A percentile compares a stretch with the other conserved stretches of the same genome.
Evolutionary conservation across 2,113 vertebrate species (phyloP).

Genomic region (Poeciliopsis turrubarensis): DNA sequence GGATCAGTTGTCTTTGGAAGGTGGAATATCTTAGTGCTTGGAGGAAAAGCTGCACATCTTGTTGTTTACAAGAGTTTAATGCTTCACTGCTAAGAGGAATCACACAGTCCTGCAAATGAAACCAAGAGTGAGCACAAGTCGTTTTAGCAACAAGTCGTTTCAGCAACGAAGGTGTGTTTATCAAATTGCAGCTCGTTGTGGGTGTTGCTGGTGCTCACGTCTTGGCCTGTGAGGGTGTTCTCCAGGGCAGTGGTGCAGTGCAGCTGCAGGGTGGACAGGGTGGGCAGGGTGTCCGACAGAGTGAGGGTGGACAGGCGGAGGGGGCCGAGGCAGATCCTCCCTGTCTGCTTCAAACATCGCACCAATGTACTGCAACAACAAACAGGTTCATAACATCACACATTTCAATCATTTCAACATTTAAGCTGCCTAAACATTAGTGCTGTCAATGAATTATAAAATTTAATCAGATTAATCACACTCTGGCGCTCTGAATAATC

Average conservation of each 20-base stretch:
- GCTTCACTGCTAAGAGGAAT: conserved; percentile 94
- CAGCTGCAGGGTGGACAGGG: conserved; percentile 89
- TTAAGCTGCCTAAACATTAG: too few relatives aligned
- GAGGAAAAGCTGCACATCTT: conserved; percentile 94
- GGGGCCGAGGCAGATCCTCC: conserved; percentile 90
- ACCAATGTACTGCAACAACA: conserved; percentile 74
- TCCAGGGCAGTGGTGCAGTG: conserved; percentile 91
- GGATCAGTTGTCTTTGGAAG: conserved; percentile 89
- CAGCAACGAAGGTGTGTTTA: fast-evolving
- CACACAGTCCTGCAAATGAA: conserved; percentile 85
- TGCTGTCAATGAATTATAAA: too few relatives aligned
- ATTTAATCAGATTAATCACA: too few relatives aligned
- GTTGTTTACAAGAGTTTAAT: conserved; percentile 92
- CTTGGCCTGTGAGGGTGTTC: conserved; percentile 87
- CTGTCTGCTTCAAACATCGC: conserved; percentile 94
- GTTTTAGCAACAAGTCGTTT: background rate
- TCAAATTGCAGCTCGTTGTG: background rate
- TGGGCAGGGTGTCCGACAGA: conserved; percentile 87
- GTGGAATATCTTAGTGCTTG: conserved; percentile 92
- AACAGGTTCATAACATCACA: background rate
- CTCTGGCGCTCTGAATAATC: too few relatives aligned
- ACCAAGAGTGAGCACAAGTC: background rate
- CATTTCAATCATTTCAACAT: too few relatives aligned
- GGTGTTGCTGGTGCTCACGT: conserved; percentile 23
- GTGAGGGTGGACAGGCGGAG: conserved; percentile 91